These are phyloP conservation scores for Sisor rabdophorus DNA, from an alignment of 2,113 vertebrate species.

Conservation along the genomic window DNA sequence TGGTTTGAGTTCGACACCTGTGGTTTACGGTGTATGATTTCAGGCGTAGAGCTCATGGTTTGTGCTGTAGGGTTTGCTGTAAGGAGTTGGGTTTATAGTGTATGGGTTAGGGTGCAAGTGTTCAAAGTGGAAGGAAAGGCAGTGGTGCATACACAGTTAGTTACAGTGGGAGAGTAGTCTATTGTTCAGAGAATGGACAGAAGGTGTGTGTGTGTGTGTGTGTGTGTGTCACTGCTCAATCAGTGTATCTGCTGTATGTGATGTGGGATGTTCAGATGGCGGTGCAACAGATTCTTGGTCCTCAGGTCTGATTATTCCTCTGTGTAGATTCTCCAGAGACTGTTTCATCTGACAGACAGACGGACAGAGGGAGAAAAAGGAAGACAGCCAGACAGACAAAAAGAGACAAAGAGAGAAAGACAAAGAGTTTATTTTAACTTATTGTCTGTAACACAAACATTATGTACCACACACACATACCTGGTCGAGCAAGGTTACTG, in stretches of 20 bases:
- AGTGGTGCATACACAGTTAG: constrained; percentile 9
- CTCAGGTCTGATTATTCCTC: constrained; percentile 74
- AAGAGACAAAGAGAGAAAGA: no score
- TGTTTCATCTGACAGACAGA: constrained; percentile 76
- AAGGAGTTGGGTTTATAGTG: not conserved
- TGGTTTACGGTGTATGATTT: not conserved
- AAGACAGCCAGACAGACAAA: not conserved
- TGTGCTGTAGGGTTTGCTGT: not conserved
- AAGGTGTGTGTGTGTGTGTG: constrained; percentile 1
- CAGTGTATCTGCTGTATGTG: not conserved
- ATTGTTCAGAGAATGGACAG: not conserved
- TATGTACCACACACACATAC: constrained; percentile 56
- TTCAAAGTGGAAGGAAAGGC: not conserved
- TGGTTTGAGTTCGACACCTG: no score
- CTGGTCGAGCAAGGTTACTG: constrained; percentile 84
- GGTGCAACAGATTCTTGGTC: constrained; percentile 56
- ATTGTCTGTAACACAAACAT: not conserved
- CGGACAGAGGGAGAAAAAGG: not conserved
- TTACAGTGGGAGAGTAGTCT: not conserved
- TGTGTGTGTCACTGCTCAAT: constrained; percentile 25
- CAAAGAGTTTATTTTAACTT: not conserved
- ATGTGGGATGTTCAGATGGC: constrained; percentile 13
- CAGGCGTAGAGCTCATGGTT: not conserved
- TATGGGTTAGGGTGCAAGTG: not conserved
- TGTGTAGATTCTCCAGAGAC: constrained; percentile 83